A percentile compares a stretch with the other conserved stretches of the same genome.
phyloP scores from a whole-genome alignment of 2,113 vertebrate species.

The Mesitornis unicolor region DNA sequence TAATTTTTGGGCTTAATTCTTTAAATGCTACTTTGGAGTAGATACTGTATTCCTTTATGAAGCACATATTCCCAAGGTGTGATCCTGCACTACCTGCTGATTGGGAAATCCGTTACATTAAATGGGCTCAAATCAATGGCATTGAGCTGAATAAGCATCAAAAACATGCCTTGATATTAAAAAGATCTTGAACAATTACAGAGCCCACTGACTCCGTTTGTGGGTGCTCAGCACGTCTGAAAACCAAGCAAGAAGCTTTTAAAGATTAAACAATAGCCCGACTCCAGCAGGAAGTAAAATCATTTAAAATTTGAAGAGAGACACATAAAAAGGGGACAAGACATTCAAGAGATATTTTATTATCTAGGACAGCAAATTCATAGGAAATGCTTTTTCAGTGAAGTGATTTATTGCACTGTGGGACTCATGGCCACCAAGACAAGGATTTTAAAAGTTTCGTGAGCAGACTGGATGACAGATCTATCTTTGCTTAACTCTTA shows the following conservation, averaged over 20 bases:
- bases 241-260: constrained; percentile 9
- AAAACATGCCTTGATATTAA: not conserved
- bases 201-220: not conserved
- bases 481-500: not conserved
- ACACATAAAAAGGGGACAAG: constrained; percentile 34
- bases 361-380: constrained; percentile 24
- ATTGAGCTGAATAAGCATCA: not conserved
- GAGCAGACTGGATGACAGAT: not conserved
- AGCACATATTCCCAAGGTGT: not conserved
- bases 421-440: not conserved
- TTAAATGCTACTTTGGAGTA: not conserved
- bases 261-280: not conserved
- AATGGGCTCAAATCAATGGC: not conserved
- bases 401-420: constrained; percentile 2
- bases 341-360: constrained; percentile 48
- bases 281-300: constrained; percentile 23
- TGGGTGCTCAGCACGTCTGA: constrained; percentile 30
- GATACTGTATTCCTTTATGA: not conserved
- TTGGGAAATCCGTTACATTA: not conserved
- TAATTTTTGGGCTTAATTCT: not conserved
- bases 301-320: not conserved
- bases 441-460: not conserved
- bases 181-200: not conserved
- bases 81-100: not conserved
- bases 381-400: constrained; percentile 23